Base-by-base conservation (phyloP, 2,888 invertebrate species). In the Vanessa cardui region DNA sequence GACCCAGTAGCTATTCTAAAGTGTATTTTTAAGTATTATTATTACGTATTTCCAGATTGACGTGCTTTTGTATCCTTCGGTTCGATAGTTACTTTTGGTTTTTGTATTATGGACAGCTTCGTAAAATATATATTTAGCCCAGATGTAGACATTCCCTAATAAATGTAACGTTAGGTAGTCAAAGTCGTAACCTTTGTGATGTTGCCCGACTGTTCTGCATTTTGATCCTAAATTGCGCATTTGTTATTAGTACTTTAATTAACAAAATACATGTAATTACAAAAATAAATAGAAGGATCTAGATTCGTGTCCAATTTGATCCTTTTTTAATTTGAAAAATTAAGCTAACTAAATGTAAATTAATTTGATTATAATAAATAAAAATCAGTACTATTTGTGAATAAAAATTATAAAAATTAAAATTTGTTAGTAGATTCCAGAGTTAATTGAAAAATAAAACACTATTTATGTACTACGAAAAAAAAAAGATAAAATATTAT, bases 11-110 rank as follows among this genome's bases (percentile, higher is more conserved):
- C 78, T 89, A 87, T 85, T 87, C 81, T 80, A 85, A 81, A 77
- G 74, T 85, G 82, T 87, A 88, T 86, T 83, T 65, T 80, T 89
- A 88, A 89, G 90, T 90, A 86, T 89, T 90, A 89, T 79, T 83
- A 77, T 86, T 90, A 89, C 89, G 87, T 89, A 90, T 88, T 89
- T 90, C 88, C 88, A 87, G 82, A 85, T 86, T 85, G 86, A 86
- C 84, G 81, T 83, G 85, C 84, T 86, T 82, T 83, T 83, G 86
- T 80, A 84, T 83, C 80, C 79, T 83, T 76, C 62, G 56, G 54
- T 64, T 68, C 44, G 44, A 44, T 64, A 50, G 20, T 8, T 47
- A 50, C 45, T 21, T 31, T 45, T 18, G 52, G 47, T 64, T 56
- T 47, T 47, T 44, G 46, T 66, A 47, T 59, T 60, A 64, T 74